Evolutionary conservation across 1,140 invertebrate species (phyloP).

Genomic region (Ooceraea biroi): DNA sequence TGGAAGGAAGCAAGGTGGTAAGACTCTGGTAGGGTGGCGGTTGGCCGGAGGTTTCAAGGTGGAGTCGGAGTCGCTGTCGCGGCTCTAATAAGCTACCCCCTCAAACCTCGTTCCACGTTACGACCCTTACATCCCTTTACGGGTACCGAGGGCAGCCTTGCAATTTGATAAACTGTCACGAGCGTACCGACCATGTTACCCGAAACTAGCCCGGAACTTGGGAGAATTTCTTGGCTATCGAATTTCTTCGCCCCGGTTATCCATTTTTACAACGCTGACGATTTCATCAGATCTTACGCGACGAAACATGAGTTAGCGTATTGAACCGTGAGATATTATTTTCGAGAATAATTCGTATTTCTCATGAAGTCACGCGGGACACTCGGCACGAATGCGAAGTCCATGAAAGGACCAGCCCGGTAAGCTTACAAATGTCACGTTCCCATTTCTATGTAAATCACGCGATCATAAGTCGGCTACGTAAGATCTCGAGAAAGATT

Average conservation of each 20-base stretch:
- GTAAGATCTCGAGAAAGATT: slow-evolving; percentile 81
- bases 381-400: not conserved
- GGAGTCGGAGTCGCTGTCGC: slow-evolving; percentile 72
- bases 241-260: slow-evolving; percentile 44
- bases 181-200: slow-evolving; percentile 54
- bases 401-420: not conserved
- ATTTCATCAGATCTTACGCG: not conserved
- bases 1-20: slow-evolving; percentile 77
- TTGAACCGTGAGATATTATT: slow-evolving; percentile 3
- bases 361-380: not conserved
- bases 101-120: slow-evolving; percentile 75
- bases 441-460: slow-evolving; percentile 83
- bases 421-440: slow-evolving; percentile 28
- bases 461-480: slow-evolving; percentile 78
- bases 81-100: slow-evolving; percentile 76
- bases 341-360: too few species aligned
- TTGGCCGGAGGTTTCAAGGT: slow-evolving; percentile 78
- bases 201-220: slow-evolving; percentile 62
- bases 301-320: not conserved
- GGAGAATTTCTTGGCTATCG: slow-evolving; percentile 48
- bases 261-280: slow-evolving; percentile 54
- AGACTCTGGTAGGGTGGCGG: slow-evolving; percentile 73
- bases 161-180: slow-evolving; percentile 79
- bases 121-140: slow-evolving; percentile 76
- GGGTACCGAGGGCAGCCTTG: slow-evolving; percentile 65